Evolutionary conservation across 2,888 invertebrate genomes (phyloP), one percentile per base, ranked within the genome.

Genomic region (Eucera pruinosa): DNA sequence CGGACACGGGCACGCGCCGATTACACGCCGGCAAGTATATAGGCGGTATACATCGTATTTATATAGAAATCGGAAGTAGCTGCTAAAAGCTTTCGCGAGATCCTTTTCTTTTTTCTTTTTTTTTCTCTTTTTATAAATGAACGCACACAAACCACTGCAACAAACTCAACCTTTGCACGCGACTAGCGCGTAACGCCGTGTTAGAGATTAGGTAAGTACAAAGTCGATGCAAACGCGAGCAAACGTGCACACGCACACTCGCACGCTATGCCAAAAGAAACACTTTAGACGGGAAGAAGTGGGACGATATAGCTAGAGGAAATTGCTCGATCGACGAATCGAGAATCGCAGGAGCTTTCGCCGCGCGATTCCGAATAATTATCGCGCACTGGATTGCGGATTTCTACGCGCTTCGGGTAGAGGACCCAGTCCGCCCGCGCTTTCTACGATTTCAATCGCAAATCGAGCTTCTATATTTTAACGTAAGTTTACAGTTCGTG

Each of bases 131-230:
- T n/a, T n/a, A n/a, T n/a, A n/a, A n/a, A n/a, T n/a, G n/a, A 55
- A 27, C 18, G 41, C 30, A 45, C 36, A 41, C 57, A 68, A 30
- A 79, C 33, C 72, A 77, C 76, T 67, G 72, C 72, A 80, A 72
- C 20, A 72, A 66, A 67, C 43, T 81, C 68, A 70, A 68, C 58
- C 39, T 45, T 61, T 73, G 54, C 23, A 18, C 25, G 64, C 65
- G 65, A 62, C 78, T 62, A 60, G 73, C 78, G 73, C 66, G 62
- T 64, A 67, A 74, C 39, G 54, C 55, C 57, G 60, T 78, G 72
- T 83, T 80, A 80, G 65, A 77, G 48, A 62, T 70, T 65, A 60
- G 72, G 70, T 75, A 76, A 76, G 93, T 90, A 91, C 89, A 91
- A 90, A 74, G 61, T 61, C 77, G 65, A 84, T 74, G 80, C 82